Conservation (phyloP, 2,797 vertebrate genomes). For the Pelodytes ibericus region DNA sequence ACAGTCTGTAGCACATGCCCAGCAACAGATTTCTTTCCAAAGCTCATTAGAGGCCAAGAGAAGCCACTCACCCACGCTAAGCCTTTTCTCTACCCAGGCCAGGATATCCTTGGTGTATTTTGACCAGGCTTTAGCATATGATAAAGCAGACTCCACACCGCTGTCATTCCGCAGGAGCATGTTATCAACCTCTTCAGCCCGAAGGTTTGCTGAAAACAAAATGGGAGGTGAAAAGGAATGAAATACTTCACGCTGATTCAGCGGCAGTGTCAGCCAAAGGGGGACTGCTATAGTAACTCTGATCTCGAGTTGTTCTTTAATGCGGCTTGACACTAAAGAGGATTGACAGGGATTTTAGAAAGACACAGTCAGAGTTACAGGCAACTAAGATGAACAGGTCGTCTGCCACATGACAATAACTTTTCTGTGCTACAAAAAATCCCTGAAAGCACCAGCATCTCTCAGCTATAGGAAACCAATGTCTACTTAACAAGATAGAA, state of each 20-base stretch:
- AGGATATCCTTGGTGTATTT: conserved; percentile 97
- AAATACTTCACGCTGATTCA: conserved; percentile 61
- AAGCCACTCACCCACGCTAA: conserved; percentile 87
- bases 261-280: conserved; percentile 62
- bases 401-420: conserved; percentile 10
- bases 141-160: conserved; percentile 89
- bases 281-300: conserved; percentile 65
- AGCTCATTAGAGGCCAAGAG: conserved; percentile 68
- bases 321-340: conserved; percentile 69
- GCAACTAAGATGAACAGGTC: conserved; percentile 41
- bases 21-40: conserved; percentile 68
- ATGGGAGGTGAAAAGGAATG: conserved; percentile 44
- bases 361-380: conserved; percentile 60
- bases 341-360: conserved; percentile 70
- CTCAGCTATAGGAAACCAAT: too few relatives aligned
- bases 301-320: conserved; percentile 73
- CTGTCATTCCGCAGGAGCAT: conserved; percentile 85
- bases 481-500: too few relatives aligned
- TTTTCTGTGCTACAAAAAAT: background rate
- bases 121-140: conserved; percentile 96
- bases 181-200: conserved; percentile 83
- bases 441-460: too few relatives aligned
- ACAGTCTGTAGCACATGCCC: conserved; percentile 67
- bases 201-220: conserved; percentile 79
- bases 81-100: conserved; percentile 92